Conservation (phyloP, 2,888 invertebrate genomes). For the Orchesellides sinensis region DNA sequence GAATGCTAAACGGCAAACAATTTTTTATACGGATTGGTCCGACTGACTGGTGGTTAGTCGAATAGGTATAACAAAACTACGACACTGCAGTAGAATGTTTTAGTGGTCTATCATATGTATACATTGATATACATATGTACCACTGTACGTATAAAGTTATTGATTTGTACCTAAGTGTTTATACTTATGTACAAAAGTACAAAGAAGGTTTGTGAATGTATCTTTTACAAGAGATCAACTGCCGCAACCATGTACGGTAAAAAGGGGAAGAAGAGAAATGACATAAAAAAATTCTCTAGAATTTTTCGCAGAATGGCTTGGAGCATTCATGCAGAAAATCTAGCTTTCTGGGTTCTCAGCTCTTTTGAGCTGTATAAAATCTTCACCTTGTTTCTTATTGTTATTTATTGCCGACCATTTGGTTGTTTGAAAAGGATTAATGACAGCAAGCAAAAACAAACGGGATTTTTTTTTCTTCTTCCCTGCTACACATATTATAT, state of each 20-base stretch:
- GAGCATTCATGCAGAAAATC: slow-evolving; percentile 64
- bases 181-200: neutral
- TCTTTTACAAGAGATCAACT: no score
- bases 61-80: no score
- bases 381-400: slow-evolving; percentile 67
- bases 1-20: no score
- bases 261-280: slow-evolving; percentile 37
- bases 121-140: no score
- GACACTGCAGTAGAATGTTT: no score
- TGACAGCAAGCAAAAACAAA: slow-evolving; percentile 64
- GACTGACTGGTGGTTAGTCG: no score
- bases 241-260: neutral
- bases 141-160: no score
- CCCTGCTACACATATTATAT: neutral
- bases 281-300: slow-evolving; percentile 57
- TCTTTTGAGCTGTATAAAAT: slow-evolving; percentile 57
- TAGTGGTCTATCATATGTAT: no score
- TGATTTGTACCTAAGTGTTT: no score
- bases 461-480: slow-evolving; percentile 54
- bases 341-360: slow-evolving; percentile 65
- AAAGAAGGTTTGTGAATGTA: neutral
- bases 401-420: slow-evolving; percentile 67
- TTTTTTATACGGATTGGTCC: no score
- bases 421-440: slow-evolving; percentile 65
- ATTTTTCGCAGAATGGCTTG: slow-evolving; percentile 62